A percentile compares a stretch with the other conserved stretches of the same genome.
phyloP scores from a whole-genome alignment of 2,888 invertebrate species.

The Argyresthia albistria region DNA sequence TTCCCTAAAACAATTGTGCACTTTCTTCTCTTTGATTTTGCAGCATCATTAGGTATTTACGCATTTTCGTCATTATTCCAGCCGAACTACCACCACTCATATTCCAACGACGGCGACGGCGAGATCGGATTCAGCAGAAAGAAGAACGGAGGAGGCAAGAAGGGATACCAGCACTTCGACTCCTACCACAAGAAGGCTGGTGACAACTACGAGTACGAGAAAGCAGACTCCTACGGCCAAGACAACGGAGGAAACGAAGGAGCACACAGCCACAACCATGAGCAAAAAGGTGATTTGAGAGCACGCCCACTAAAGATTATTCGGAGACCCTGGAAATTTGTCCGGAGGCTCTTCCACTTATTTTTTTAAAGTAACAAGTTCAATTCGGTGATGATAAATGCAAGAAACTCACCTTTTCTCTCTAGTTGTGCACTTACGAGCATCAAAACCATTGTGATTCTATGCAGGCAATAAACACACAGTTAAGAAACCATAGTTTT shows the following conservation, averaged over 20 bases:
- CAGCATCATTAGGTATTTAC: too few relatives aligned
- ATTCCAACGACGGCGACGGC: slow-evolving; percentile 74
- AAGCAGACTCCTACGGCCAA: slow-evolving; percentile 76
- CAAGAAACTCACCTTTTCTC: not conserved
- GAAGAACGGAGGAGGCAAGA: slow-evolving; percentile 76
- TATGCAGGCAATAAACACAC: not conserved
- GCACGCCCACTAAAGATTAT: slow-evolving; percentile 26
- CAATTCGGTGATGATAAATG: not conserved
- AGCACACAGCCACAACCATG: slow-evolving; percentile 48
- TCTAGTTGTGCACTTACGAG: too few relatives aligned
- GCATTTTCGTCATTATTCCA: slow-evolving; percentile 13
- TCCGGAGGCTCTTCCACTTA: slow-evolving; percentile 33
- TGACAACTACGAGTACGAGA: slow-evolving; percentile 80
- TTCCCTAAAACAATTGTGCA: too few relatives aligned
- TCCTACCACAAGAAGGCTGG: slow-evolving; percentile 81
- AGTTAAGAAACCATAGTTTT: not conserved
- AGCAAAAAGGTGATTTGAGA: slow-evolving; percentile 42
- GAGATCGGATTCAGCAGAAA: slow-evolving; percentile 78
- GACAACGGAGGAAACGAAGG: slow-evolving; percentile 62
- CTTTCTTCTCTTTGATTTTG: too few relatives aligned
- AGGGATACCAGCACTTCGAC: slow-evolving; percentile 81
- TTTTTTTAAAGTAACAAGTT: slow-evolving; percentile 19
- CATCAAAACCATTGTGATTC: too few relatives aligned
- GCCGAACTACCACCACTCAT: slow-evolving; percentile 71
- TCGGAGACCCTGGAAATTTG: slow-evolving; percentile 34